A percentile compares a stretch with the other conserved stretches of the same genome.
phyloP scores from a whole-genome alignment of 2,888 invertebrate genomes.

The Schrankia costaestrigalis region DNA sequence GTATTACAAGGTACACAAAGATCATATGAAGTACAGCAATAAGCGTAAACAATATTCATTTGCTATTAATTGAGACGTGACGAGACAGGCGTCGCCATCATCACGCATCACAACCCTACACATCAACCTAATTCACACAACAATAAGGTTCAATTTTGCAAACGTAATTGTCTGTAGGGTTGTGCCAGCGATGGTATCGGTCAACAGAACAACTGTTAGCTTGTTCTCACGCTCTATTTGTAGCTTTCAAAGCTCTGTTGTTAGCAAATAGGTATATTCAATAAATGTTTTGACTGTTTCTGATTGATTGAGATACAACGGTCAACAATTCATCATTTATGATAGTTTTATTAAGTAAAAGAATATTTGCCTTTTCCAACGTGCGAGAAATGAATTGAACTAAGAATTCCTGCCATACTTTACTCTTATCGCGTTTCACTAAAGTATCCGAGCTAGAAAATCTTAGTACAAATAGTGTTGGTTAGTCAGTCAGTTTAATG shows the following conservation, averaged over 20 bases:
- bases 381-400: neutral
- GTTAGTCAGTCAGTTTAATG: conserved; percentile 11
- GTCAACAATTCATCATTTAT: no score
- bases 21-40: conserved; percentile 44
- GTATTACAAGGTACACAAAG: no score
- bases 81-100: conserved; percentile 38
- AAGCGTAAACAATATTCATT: conserved; percentile 46
- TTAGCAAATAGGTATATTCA: conserved; percentile 42
- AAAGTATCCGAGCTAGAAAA: conserved; percentile 10
- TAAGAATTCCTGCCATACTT: conserved; percentile 4
- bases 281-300: conserved; percentile 41
- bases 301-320: conserved; percentile 25
- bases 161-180: conserved; percentile 24
- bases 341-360: neutral
- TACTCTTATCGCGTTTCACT: conserved; percentile 10
- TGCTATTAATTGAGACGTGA: conserved; percentile 60
- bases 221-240: conserved; percentile 64
- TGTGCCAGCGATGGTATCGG: conserved; percentile 37
- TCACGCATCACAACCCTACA: conserved; percentile 18
- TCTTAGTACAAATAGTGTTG: conserved; percentile 18
- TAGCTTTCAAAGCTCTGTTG: conserved; percentile 45
- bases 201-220: conserved; percentile 47
- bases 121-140: conserved; percentile 26
- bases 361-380: neutral
- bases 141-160: conserved; percentile 37